Base-by-base conservation (phyloP, 2,113 vertebrate species). In the Stercorarius parasiticus region DNA sequence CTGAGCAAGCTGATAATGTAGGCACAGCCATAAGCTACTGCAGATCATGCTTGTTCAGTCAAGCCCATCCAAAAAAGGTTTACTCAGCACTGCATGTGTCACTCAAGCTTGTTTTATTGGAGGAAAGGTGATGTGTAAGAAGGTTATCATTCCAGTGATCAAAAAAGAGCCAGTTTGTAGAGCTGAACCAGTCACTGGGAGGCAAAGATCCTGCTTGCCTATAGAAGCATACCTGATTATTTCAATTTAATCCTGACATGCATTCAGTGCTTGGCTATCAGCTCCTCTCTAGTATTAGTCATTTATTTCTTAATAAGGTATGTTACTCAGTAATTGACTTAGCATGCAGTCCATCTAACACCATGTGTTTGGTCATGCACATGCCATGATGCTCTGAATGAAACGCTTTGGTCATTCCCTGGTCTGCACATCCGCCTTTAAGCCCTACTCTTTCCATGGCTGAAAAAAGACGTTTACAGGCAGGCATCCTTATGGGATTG, bases 301-400 rank as follows among this genome's bases (percentile, higher is more conserved):
- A n/a, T 49, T 5, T 32, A 59, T 47, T 79, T 90, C 29, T 66
- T 55, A 59, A 36, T 72, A 32, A 32, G 19, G 3, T 21, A 23
- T 49, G 83, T 85, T 36, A 67, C 30, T 25, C 23, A n/a, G 38
- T 26, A 32, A 58, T 64, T 38, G 90, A 9, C 62, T 88, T 42
- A 69, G 14, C 16, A 10, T 19, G 21, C 16, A 40, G 40, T 61
- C 30, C 58, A 47, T 0, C 9, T 47, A 50, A 19, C 13, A 19
- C 14, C 26, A 14, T 1, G 1, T 29, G 21, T 13, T 3, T 71
- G 22, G 22, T 47, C n/a, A 52, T 30, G 17, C 6, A n/a, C 0
- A 0, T 45, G 15, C 32, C 40, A 6, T 1, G 2, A 12, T 2
- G 1, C 25, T 74, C 61, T 55, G 56, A 72, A 30, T 34, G 32